Percentiles rank a stretch among this genome's conserved stretches.
Conservation (phyloP, 2,113 vertebrate species). For the Pithys albifrons region DNA sequence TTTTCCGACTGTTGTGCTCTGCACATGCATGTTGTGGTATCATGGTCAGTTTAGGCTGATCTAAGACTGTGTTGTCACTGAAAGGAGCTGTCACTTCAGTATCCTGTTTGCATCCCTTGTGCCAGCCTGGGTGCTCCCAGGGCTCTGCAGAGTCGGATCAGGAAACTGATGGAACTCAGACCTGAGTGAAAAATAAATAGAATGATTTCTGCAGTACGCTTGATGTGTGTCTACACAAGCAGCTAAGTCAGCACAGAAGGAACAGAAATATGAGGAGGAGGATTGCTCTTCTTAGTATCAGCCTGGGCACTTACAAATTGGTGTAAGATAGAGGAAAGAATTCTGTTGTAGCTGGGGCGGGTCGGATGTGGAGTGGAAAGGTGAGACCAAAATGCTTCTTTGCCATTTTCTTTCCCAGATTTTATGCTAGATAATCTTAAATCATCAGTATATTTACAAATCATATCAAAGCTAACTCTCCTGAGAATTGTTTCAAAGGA, state of each 20-base stretch:
- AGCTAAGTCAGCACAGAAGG: not conserved
- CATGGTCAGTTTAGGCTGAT: not conserved
- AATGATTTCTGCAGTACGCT: not conserved
- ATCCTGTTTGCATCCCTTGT: constrained; percentile 25
- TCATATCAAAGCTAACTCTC: not conserved
- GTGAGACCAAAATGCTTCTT: not conserved
- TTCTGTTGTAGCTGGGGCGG: not conserved
- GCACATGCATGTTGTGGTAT: not conserved
- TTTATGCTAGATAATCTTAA: not conserved
- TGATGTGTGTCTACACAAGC: not conserved
- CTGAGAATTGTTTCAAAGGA: not conserved
- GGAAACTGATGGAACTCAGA: constrained; percentile 41
- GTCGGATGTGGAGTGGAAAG: not conserved
- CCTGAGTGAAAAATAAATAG: not conserved
- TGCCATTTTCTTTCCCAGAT: not conserved
- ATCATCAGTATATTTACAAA: not conserved
- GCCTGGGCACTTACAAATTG: not conserved
- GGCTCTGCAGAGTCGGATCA: not conserved
- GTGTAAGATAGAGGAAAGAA: not conserved
- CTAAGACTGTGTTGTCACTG: not conserved
- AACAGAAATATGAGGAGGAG: not conserved
- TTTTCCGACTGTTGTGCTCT: not conserved
- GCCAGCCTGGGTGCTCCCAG: not conserved
- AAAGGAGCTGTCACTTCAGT: not conserved
- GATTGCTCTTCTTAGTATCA: not conserved